Conservation (phyloP, 2,113 vertebrate genomes). For the Donacobius atricapilla region DNA sequence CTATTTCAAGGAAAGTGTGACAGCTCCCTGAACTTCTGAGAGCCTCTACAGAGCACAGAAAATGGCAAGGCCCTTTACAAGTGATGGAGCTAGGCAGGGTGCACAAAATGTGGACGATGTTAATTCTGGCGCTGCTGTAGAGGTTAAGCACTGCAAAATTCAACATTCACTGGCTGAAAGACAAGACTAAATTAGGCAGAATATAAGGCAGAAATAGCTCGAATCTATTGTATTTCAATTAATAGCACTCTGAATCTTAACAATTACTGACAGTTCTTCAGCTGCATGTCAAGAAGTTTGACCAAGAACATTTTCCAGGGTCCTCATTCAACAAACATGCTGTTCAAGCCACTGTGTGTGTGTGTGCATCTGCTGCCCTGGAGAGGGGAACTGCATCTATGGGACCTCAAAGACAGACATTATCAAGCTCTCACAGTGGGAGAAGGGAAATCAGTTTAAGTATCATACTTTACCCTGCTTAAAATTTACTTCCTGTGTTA, state of each 20-base stretch:
- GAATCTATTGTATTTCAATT: neutral
- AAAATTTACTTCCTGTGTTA: neutral
- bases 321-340: neutral
- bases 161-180: neutral
- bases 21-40: neutral
- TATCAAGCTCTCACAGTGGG: neutral
- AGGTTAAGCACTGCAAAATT: neutral
- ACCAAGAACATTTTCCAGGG: neutral
- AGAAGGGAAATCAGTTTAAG: neutral
- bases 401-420: neutral
- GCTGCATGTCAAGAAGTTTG: neutral
- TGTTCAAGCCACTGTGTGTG: neutral
- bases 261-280: neutral
- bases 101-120: fast-evolving
- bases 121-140: neutral
- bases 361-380: neutral
- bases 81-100: neutral
- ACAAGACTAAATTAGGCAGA: neutral
- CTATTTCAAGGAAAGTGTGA: neutral
- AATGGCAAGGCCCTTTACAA: neutral
- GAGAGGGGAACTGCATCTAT: neutral
- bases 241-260: neutral
- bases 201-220: neutral
- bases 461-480: neutral
- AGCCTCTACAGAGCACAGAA: neutral